These are phyloP conservation scores for Camponotus floridanus DNA, from an alignment of 1,140 invertebrate genomes.

Conservation along the genomic window DNA sequence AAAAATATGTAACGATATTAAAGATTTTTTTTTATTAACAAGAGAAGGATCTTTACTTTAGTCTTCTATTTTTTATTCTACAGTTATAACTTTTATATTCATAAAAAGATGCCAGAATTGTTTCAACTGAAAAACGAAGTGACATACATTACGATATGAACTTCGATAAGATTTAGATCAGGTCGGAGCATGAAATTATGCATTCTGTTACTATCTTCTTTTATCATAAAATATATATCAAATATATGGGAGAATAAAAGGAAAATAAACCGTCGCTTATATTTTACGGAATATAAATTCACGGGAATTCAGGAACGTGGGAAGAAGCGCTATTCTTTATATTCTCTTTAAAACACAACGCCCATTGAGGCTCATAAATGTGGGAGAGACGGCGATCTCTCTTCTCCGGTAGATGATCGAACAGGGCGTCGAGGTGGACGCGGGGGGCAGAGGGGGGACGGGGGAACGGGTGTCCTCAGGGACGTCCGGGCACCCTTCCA, in stretches of 20 bases:
- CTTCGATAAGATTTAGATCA: not conserved
- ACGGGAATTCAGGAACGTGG: constrained; percentile 40
- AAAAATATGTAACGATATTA: not conserved
- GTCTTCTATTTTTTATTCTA: not conserved
- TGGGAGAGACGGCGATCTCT: constrained; percentile 41
- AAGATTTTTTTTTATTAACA: not conserved
- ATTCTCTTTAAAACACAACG: constrained; percentile 57
- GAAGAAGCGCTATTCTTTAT: constrained; percentile 38
- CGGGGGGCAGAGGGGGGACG: not conserved
- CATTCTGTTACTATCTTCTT: not conserved
- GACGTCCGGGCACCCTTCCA: constrained; percentile 82
- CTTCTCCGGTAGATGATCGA: constrained; percentile 79
- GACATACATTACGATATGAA: not conserved
- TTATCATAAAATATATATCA: not conserved
- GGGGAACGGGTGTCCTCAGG: constrained; percentile 76
- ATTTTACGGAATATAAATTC: not conserved
- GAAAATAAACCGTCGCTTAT: not conserved
- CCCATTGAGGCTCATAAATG: constrained; percentile 55
- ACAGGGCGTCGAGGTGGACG: constrained; percentile 68
- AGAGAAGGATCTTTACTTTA: not conserved
- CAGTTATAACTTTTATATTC: not conserved
- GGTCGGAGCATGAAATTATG: not conserved
- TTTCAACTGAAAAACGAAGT: not conserved
- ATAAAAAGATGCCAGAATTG: not conserved
- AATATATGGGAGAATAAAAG: not conserved